Evolutionary conservation across 2,888 invertebrate genomes (phyloP), one percentile per base, ranked within the genome.

Genomic region (Patella pellucida): DNA sequence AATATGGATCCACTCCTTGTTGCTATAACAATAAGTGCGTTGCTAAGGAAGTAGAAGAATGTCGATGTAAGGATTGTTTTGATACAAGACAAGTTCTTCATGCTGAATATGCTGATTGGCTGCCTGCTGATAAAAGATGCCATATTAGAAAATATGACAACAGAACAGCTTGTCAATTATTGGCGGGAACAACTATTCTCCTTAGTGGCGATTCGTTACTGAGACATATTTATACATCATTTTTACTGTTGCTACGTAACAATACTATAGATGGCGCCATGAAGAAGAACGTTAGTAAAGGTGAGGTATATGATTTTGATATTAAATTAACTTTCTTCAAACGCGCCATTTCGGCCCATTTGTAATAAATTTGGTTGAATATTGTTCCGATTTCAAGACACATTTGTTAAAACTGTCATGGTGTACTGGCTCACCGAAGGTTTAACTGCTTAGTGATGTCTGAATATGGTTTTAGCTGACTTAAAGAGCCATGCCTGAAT

Each of bases 61-160:
- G 62, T 62, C 23, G 62, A 62, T 62, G 62, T 62, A 62, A 62
- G 62, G 23, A 62, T 62, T 62, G 62, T 62, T 62, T 23, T 62
- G 62, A 62, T 23, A 62, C 23, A 23, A 62, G 62, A 62, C 62
- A 62, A 62, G 3, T 12, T 12, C 11, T 62, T 14, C 62, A 62
- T 23, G 62, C 62, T 3, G 62, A 62, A 19, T 62, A 62, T 14
- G 19, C 62, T 12, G 62, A 62, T 23, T 62, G 19, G 12, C 19
- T 62, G 12, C 19, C 62, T 14, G 3, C 19, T 23, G 62, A 62
- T 14, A 2, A 1, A 62, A 0, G 62, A 62, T 62, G 62, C 14
- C 23, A 62, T 23, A 11, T 62, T 23, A 62, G 23, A 23, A 19
- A 62, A 19, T 62, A 23, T 23, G 23, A 62, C 14, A 23, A 23